phyloP scores from a whole-genome alignment of 1,140 invertebrate genomes.

The Bombus balteatus region DNA sequence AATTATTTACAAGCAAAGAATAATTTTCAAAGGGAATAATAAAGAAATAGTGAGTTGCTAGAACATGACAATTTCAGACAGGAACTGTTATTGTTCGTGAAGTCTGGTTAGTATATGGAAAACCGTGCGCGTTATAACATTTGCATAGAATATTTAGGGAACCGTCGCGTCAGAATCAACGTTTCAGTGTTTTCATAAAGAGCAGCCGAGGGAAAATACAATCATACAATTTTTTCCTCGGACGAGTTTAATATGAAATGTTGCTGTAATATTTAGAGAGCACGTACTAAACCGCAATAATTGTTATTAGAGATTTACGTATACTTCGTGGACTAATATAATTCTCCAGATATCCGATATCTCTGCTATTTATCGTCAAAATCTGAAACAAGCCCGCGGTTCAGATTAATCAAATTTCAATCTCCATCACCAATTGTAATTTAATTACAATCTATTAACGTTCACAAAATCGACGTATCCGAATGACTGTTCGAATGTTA shows the following conservation, averaged over 20 bases:
- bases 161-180: not conserved
- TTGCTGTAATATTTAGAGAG: not conserved
- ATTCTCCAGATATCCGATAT: not conserved
- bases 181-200: not conserved
- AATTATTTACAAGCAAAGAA: no score
- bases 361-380: not conserved
- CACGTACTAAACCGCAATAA: no score
- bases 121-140: not conserved
- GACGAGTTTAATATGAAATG: not conserved
- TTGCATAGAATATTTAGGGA: conserved; percentile 1
- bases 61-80: not conserved
- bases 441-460: no score
- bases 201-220: not conserved
- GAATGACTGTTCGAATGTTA: no score
- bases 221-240: not conserved
- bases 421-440: no score
- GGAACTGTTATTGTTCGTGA: not conserved
- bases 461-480: no score
- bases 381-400: not conserved
- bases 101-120: not conserved
- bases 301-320: not conserved
- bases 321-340: not conserved
- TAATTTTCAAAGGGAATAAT: no score
- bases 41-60: no score
- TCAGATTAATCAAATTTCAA: no score